Evolutionary conservation across 2,888 invertebrate species (phyloP).

Genomic region (Phalera bucephala): DNA sequence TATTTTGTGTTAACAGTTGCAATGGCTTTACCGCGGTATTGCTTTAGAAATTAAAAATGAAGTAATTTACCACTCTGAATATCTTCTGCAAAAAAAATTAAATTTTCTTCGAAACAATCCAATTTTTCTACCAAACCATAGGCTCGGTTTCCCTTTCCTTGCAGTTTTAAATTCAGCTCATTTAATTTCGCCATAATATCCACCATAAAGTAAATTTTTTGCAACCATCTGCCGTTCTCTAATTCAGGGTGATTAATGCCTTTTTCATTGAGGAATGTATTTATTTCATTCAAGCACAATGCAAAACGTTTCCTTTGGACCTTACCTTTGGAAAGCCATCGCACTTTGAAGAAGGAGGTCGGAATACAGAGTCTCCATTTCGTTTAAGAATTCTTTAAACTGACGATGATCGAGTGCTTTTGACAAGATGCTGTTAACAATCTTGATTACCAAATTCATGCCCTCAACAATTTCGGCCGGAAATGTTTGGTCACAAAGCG

Average conservation of each 20-base stretch:
- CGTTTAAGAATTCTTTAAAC: slow-evolving; percentile 9
- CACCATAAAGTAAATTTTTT: slow-evolving; percentile 10
- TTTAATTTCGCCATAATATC: slow-evolving; percentile 2
- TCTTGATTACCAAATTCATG: slow-evolving; percentile 28
- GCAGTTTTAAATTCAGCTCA: slow-evolving; percentile 30
- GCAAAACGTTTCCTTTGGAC: slow-evolving; percentile 10
- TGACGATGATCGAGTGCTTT: slow-evolving; percentile 4
- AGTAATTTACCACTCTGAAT: slow-evolving; percentile 11
- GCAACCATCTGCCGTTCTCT: slow-evolving; percentile 24
- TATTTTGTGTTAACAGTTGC: too few relatives aligned
- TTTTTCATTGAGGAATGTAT: slow-evolving; percentile 10
- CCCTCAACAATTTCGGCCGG: slow-evolving; percentile 26
- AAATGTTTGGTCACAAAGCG: slow-evolving; percentile 19
- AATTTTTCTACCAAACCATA: slow-evolving; percentile 11
- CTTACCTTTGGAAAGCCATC: slow-evolving; percentile 13
- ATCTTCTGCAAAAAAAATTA: too few relatives aligned
- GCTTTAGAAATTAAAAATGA: slow-evolving; percentile 12
- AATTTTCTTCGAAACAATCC: slow-evolving; percentile 11
- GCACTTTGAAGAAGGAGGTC: slow-evolving; percentile 13
- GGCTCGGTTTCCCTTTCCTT: slow-evolving; percentile 27
- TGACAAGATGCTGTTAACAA: too few relatives aligned
- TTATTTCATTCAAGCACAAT: slow-evolving; percentile 11
- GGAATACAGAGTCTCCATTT: slow-evolving; percentile 9
- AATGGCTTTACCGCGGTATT: too few relatives aligned
- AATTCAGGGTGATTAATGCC: slow-evolving; percentile 21